Evolutionary conservation across 2,113 vertebrate species (phyloP).

Genomic region (Grus americana): DNA sequence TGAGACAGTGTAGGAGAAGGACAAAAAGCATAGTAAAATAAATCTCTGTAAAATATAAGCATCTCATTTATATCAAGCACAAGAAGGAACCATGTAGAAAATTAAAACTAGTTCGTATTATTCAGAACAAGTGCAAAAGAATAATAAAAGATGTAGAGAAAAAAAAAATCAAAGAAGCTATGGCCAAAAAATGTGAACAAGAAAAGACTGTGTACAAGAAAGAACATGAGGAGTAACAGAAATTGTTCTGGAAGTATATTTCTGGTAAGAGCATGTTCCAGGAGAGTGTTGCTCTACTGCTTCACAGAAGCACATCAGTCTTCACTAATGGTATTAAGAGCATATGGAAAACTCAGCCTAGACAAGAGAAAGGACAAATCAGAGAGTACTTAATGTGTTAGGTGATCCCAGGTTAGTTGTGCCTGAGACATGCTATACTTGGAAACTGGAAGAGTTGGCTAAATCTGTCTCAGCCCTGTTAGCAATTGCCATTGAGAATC

Average conservation of each 20-base stretch:
- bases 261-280: neutral
- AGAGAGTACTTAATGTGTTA: neutral
- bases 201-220: neutral
- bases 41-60: neutral
- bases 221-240: neutral
- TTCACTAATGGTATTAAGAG: neutral
- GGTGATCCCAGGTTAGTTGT: neutral
- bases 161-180: neutral
- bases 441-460: neutral
- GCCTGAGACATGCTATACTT: neutral
- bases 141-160: neutral
- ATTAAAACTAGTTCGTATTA: neutral
- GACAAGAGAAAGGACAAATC: neutral
- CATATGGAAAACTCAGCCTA: neutral
- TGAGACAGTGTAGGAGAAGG: neutral
- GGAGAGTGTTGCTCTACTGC: neutral
- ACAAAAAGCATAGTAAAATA: neutral
- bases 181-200: neutral
- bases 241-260: neutral
- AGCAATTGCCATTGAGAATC: neutral
- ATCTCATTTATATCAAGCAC: neutral
- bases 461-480: neutral
- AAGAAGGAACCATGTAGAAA: neutral
- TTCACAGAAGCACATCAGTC: neutral
- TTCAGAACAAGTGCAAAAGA: neutral